Evolutionary conservation across 2,888 invertebrate genomes (phyloP).

Genomic region (Oxyteleia sp.): DNA sequence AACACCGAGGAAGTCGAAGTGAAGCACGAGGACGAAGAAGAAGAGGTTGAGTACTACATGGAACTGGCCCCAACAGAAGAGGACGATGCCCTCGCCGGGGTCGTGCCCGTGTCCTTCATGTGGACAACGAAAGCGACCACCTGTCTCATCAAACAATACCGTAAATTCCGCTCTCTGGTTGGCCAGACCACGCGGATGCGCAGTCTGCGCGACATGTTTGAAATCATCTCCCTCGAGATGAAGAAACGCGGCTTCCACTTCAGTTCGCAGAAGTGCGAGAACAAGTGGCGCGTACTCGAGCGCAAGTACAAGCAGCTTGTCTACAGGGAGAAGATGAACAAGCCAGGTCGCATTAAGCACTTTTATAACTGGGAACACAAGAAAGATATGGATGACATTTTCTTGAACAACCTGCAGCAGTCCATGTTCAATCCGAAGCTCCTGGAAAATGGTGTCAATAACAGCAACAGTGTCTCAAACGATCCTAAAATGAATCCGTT

Average conservation of each 20-base stretch:
- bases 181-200: conserved; percentile 82
- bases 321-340: conserved; percentile 82
- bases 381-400: conserved; percentile 83
- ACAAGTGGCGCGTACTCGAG: conserved; percentile 85
- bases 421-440: conserved; percentile 24
- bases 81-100: conserved; percentile 61
- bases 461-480: too few relatives aligned
- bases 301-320: conserved; percentile 84
- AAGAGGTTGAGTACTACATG: conserved; percentile 75
- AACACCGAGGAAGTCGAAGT: conserved; percentile 73
- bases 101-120: conserved; percentile 76
- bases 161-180: conserved; percentile 82
- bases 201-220: conserved; percentile 84
- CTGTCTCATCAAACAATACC: conserved; percentile 83
- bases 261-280: conserved; percentile 84
- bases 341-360: conserved; percentile 84
- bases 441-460: conserved; percentile 8
- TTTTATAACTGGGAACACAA: conserved; percentile 85
- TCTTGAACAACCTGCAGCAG: conserved; percentile 75
- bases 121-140: conserved; percentile 84
- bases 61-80: conserved; percentile 58
- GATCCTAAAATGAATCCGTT: conserved; percentile 12
- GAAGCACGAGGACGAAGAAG: conserved; percentile 79
- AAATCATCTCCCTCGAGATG: conserved; percentile 84
- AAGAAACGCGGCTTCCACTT: conserved; percentile 81